Evolutionary conservation across 2,113 vertebrate genomes (phyloP), one percentile per base, ranked within the genome.

Genomic region (Leptobrachium leishanense): DNA sequence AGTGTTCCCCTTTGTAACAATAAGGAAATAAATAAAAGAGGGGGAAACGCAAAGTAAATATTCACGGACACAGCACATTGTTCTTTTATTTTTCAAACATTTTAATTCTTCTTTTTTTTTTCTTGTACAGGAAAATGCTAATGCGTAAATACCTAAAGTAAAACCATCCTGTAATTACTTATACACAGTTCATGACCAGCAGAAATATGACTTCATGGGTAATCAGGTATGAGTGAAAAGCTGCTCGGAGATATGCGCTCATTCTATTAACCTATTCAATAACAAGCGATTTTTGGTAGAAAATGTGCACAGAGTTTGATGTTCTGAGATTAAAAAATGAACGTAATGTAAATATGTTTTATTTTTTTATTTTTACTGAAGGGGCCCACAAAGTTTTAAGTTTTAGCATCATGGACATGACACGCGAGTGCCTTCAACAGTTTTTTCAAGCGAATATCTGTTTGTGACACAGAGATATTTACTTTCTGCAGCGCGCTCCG

Each of bases 1-100:
- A 86, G 89, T 92, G 88, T 92, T 91, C 90, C 87, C 86, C 89
- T 93, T 92, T 89, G 88, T 84, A 88, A 79, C 82, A 88, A 87
- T 93, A 87, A 89, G 89, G 90, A 91, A 89, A 86, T 89, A 89
- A 91, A 83, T 90, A 90, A 93, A 94, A 94, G 86, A 94, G 94
- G 86, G 82, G 90, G 90, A 95, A 95, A 93, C 84, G 90, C 91
- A 86, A 93, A 91, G 89, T 87, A 83, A 92, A 70, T 64, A 64
- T 64, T 39, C n/a, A 13, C 39, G 92, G 90, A 84, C 85, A 84
- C 86, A 86, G 87, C 88, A 76, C 79, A 86, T 79, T 82, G 71
- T 59, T 59, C 55, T 59, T 4, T 13, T 59, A 31, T 50, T 50
- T 50, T 50, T 50, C 46, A 50, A 50, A 8, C 8, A 12, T 59